Base-by-base conservation (phyloP, 35 echinoderm and acorn worm species). In the Acanthaster planci region DNA sequence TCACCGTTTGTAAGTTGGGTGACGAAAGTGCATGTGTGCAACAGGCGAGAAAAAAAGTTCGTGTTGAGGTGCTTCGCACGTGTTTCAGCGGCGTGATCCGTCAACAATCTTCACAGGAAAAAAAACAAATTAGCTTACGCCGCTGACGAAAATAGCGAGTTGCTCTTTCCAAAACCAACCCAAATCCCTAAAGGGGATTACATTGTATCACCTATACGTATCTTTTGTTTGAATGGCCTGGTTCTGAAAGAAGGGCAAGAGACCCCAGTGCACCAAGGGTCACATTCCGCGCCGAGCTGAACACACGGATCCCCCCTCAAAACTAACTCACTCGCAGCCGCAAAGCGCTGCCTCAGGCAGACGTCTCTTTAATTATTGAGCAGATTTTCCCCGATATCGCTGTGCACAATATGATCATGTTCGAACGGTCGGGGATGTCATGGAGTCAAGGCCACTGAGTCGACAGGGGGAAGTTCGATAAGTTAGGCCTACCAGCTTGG, bases 141-240 rank as follows among this genome's bases (percentile, higher is more conserved):
- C 21, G 14, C 34, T n/a, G n/a, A n/a, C 42, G 42, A 47, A 72
- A 72, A 72, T 35, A 30, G 21, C 23, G 19, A 72, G 64, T 72
- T 72, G 30, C 30, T 72, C 64, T 72, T 72, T 72, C 64, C 34
- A 72, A 72, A 34, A 26, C 64, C 23, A 72, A 72, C 64, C 64
- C 23, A 72, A 72, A 14, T 72, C 64, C 64, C 64, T 34, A 34
- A 72, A 72, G 64, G 64, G 19, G 64, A 26, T 72, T 21, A 72
- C 64, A 27, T 72, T 72, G 64, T 72, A 72, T 72, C 64, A 72
- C 23, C 64, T 72, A 72, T 72, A 72, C 64, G 34, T 72, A 34
- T 72, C 42, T 72, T 30, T 72, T 72, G 64, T 72, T 72, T 72
- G 64, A 72, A 72, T 72, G 34, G 64, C 64, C 64, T 72, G 23